Conservation (phyloP, 2,113 vertebrate genomes). For the Centropus unirufus region DNA sequence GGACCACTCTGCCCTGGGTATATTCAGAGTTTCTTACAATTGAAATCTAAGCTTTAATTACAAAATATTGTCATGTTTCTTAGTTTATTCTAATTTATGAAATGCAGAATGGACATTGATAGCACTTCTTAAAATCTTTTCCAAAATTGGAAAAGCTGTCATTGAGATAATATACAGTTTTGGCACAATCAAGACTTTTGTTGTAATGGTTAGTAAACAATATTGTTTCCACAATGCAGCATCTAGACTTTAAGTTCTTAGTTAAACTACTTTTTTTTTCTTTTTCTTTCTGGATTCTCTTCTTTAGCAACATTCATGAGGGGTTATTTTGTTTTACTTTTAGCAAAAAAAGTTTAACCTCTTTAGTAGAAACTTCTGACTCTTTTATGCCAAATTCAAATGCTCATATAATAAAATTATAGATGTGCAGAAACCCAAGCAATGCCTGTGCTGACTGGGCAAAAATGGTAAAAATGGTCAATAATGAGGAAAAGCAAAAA, state of each 20-base stretch:
- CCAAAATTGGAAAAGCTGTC: neutral
- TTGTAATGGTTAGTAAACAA: neutral
- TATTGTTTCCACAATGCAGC: neutral
- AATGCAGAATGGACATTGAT: neutral
- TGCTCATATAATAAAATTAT: neutral
- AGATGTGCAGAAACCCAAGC: neutral
- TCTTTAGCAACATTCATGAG: rapidly evolving
- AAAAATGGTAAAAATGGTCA: neutral
- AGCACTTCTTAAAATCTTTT: neutral
- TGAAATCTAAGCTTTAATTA: neutral
- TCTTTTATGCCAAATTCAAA: neutral
- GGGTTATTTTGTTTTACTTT: neutral
- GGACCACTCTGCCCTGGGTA: neutral
- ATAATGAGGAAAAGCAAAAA: neutral
- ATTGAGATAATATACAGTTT: neutral
- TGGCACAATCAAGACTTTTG: neutral
- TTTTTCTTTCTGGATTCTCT: neutral
- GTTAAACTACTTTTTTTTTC: neutral
- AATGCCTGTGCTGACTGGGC: neutral
- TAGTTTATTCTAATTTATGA: neutral
- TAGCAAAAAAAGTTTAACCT: neutral
- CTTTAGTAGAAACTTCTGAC: neutral
- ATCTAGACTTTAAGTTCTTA: neutral
- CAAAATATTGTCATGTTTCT: neutral
- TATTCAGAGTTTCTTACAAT: neutral